Evolutionary conservation across 2,113 vertebrate genomes (phyloP).

Genomic region (Oryzias celebensis): DNA sequence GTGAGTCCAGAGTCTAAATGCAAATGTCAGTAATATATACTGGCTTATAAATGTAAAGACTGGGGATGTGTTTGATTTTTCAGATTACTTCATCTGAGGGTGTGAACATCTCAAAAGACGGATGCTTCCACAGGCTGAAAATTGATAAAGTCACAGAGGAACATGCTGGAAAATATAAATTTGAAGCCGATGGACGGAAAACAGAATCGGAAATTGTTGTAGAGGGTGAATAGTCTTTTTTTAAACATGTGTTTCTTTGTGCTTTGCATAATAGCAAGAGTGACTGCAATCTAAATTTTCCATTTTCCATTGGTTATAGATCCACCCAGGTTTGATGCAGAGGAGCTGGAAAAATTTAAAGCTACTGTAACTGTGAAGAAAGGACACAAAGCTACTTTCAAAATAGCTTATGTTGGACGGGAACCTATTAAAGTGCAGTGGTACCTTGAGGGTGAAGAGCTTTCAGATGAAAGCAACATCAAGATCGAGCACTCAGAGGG

Average conservation of each 20-base stretch:
- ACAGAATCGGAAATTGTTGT: conserved; percentile 76
- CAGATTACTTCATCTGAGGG: conserved; percentile 80
- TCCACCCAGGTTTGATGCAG: conserved; percentile 80
- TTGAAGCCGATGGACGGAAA: conserved; percentile 81
- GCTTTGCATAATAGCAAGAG: background rate
- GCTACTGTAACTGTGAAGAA: conserved; percentile 80
- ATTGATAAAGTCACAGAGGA: conserved; percentile 78
- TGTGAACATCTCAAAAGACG: conserved; percentile 78
- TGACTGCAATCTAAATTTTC: background rate
- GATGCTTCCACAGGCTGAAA: conserved; percentile 80
- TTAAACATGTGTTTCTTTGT: background rate
- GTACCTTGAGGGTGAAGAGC: conserved; percentile 83
- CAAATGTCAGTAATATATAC: background rate
- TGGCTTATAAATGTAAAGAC: too few relatives aligned
- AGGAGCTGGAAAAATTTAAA: conserved; percentile 75
- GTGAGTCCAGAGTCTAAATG: conserved; percentile 56
- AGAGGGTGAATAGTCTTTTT: conserved; percentile 69
- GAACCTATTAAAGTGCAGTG: conserved; percentile 83
- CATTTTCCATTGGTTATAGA: conserved; percentile 68
- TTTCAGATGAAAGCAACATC: conserved; percentile 69
- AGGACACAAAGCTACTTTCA: conserved; percentile 79
- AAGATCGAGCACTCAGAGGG: conserved; percentile 75
- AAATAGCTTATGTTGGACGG: conserved; percentile 78
- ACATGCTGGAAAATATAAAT: conserved; percentile 84
- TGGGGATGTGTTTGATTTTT: too few relatives aligned